Evolutionary conservation across 2,888 invertebrate genomes (phyloP).

Genomic region (Amblyteles armatorius): DNA sequence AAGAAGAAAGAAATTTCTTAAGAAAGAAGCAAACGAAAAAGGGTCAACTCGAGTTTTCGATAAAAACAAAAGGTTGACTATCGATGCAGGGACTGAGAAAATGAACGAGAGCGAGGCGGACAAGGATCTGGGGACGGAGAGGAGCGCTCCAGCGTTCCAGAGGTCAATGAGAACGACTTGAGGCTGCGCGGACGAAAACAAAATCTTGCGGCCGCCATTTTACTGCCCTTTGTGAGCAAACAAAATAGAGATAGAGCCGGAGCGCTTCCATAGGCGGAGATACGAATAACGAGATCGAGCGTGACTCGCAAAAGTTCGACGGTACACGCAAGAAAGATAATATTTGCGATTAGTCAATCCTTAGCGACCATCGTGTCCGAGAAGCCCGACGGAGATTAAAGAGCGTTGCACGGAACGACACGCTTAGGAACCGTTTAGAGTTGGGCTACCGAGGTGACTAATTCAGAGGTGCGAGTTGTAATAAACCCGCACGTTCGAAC

Average conservation of each 20-base stretch:
- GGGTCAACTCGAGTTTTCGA: not conserved
- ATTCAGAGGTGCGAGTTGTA: constrained; percentile 33
- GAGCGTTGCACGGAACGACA: not conserved
- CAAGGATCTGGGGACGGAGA: constrained; percentile 28
- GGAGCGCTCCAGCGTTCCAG: constrained; percentile 31
- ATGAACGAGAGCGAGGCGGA: constrained; percentile 38
- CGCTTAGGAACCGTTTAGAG: not conserved
- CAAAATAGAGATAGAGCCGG: not conserved
- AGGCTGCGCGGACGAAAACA: not conserved
- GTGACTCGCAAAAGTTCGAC: constrained; percentile 6
- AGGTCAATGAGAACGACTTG: constrained; percentile 44
- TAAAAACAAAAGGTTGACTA: not conserved
- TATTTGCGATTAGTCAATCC: constrained; percentile 54
- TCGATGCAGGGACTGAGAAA: not conserved
- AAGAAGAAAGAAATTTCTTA: not conserved
- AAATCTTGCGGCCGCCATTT: constrained; percentile 10
- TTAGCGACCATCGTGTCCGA: constrained; percentile 2
- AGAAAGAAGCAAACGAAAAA: not conserved
- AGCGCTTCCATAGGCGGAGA: not conserved
- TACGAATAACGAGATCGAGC: not conserved
- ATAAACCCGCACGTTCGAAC: constrained; percentile 19
- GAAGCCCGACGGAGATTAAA: not conserved
- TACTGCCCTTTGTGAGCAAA: not conserved
- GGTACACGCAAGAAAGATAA: constrained; percentile 20
- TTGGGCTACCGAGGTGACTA: constrained; percentile 41